Evolutionary conservation across 2,888 invertebrate genomes (phyloP).

Genomic region (Autographa gamma): DNA sequence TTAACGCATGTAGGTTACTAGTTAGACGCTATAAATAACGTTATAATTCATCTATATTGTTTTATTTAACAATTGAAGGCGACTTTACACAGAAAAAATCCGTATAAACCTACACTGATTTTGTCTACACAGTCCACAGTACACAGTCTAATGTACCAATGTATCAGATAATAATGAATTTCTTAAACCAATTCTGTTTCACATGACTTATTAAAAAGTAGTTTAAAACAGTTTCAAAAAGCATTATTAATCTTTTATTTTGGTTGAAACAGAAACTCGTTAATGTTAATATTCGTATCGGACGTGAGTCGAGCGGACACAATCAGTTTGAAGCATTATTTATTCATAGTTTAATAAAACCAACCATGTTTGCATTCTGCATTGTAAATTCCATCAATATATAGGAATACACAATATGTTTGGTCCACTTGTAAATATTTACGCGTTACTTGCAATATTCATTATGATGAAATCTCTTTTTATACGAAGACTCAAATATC

Average conservation of each 20-base stretch:
- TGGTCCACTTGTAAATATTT: conserved; percentile 4
- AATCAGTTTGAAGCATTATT: conserved; percentile 18
- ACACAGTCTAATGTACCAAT: background rate
- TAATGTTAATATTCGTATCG: conserved; percentile 11
- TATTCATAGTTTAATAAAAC: conserved; percentile 14
- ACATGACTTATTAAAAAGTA: background rate
- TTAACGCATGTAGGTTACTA: conserved; percentile 52
- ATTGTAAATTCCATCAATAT: conserved; percentile 46
- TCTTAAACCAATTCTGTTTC: background rate
- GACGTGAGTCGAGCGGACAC: conserved; percentile 1
- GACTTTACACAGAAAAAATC: too few species aligned
- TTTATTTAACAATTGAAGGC: background rate
- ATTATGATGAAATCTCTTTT: background rate
- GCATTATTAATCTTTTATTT: conserved; percentile 2
- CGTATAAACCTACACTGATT: background rate
- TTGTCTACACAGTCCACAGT: background rate
- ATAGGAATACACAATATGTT: background rate
- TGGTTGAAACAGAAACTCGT: conserved; percentile 4
- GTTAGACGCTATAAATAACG: conserved; percentile 36
- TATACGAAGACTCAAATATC: background rate
- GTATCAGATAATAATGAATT: background rate
- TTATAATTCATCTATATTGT: background rate
- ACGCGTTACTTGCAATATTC: conserved; percentile 1
- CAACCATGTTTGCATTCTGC: conserved; percentile 17
- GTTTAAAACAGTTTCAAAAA: background rate